Conservation (phyloP, 2,888 invertebrate genomes). For the Spicauda simplicius region DNA sequence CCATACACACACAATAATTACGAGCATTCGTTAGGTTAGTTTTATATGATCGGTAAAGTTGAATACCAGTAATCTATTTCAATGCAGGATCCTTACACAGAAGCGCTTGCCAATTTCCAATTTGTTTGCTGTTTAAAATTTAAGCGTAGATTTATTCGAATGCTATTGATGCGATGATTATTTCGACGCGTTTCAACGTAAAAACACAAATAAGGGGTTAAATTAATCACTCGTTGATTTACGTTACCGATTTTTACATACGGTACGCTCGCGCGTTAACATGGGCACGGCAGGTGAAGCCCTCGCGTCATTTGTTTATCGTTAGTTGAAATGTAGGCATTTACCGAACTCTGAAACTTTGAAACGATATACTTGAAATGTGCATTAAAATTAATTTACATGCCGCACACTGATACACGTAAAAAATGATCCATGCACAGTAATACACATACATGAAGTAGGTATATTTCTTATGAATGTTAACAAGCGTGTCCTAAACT, state of each 20-base stretch:
- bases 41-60: background rate
- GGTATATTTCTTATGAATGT: too few species aligned
- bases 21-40: too few species aligned
- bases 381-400: too few species aligned
- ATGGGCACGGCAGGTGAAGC: slow-evolving; percentile 1
- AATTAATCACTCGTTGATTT: slow-evolving; percentile 40
- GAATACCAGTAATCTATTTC: slow-evolving; percentile 39
- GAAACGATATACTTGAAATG: background rate
- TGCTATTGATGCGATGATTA: slow-evolving; percentile 28
- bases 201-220: slow-evolving; percentile 37
- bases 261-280: slow-evolving; percentile 11
- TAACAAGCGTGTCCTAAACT: too few species aligned
- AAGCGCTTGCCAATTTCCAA: slow-evolving; percentile 42
- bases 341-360: background rate
- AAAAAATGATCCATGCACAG: too few species aligned
- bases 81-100: slow-evolving; percentile 42
- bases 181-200: slow-evolving; percentile 33
- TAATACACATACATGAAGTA: too few species aligned
- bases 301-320: slow-evolving; percentile 7
- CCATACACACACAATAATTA: too few species aligned
- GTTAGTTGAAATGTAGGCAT: background rate
- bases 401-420: too few species aligned
- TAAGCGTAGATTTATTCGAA: slow-evolving; percentile 41
- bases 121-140: slow-evolving; percentile 43
- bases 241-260: slow-evolving; percentile 31